These are phyloP conservation scores for Meteorus cinctellus DNA, from an alignment of 2,888 invertebrate genomes.

Conservation along the genomic window DNA sequence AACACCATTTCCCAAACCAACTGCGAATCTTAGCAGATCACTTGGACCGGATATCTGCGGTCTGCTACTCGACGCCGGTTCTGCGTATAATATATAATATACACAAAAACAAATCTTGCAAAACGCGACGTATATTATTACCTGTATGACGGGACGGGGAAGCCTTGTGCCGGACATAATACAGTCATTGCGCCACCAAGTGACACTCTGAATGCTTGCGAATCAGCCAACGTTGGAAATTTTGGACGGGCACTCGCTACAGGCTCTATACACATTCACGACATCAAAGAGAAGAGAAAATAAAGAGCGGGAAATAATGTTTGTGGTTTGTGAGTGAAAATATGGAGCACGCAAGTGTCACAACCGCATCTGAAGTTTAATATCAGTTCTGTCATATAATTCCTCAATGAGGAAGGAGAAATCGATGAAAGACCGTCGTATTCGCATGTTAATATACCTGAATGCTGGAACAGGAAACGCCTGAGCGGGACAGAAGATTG, in stretches of 20 bases:
- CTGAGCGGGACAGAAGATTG: slow-evolving; percentile 73
- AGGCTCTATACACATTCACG: slow-evolving; percentile 72
- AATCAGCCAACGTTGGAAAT: slow-evolving; percentile 76
- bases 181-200: slow-evolving; percentile 72
- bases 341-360: slow-evolving; percentile 35
- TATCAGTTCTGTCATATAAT: too few species aligned
- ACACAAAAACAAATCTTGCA: slow-evolving; percentile 19
- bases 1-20: slow-evolving; percentile 64
- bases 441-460: slow-evolving; percentile 68
- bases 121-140: slow-evolving; percentile 57
- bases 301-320: slow-evolving; percentile 39
- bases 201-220: slow-evolving; percentile 69
- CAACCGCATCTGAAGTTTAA: background rate
- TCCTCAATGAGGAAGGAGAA: slow-evolving; percentile 17
- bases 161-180: slow-evolving; percentile 76
- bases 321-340: slow-evolving; percentile 23
- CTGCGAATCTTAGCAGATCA: slow-evolving; percentile 69
- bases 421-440: slow-evolving; percentile 11
- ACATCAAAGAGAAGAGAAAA: background rate
- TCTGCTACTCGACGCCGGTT: slow-evolving; percentile 77
- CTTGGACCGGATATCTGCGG: slow-evolving; percentile 75
- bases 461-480: slow-evolving; percentile 72
- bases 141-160: slow-evolving; percentile 75
- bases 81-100: slow-evolving; percentile 63
- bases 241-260: slow-evolving; percentile 79